Evolutionary conservation across 64 coral and sea anemone genomes (phyloP).

Genomic region (Pocillopora verrucosa): DNA sequence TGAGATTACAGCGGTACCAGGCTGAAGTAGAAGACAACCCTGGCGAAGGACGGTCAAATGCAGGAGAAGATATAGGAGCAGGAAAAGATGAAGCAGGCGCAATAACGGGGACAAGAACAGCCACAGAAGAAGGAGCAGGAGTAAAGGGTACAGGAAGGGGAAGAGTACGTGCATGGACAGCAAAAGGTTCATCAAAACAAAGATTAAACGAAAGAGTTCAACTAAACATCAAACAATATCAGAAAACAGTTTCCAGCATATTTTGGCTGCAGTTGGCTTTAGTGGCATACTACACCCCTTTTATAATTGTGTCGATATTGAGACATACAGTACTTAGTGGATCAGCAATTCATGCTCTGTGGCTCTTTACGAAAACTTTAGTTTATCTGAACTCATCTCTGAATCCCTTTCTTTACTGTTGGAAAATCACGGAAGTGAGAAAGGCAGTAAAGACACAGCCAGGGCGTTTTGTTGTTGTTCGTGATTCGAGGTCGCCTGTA

Average conservation of each 20-base stretch:
- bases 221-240: background rate
- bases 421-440: no score
- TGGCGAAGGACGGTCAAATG: background rate
- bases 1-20: background rate
- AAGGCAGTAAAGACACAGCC: background rate
- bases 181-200: no score
- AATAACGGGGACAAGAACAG: no score
- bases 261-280: background rate
- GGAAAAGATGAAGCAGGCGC: no score
- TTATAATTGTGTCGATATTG: background rate
- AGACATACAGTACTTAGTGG: background rate
- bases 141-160: no score
- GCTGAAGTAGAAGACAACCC: background rate
- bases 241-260: background rate
- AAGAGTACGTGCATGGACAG: no score
- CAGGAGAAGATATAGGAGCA: no score
- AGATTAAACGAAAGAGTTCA: background rate
- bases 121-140: no score
- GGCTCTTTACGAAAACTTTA: no score
- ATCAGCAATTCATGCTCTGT: background rate
- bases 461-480: background rate
- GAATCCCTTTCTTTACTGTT: no score
- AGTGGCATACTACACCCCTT: background rate
- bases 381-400: no score
- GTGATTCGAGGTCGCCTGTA: no score